Conservation (phyloP, 2,888 invertebrate species). For the Hemaris fuciformis region DNA sequence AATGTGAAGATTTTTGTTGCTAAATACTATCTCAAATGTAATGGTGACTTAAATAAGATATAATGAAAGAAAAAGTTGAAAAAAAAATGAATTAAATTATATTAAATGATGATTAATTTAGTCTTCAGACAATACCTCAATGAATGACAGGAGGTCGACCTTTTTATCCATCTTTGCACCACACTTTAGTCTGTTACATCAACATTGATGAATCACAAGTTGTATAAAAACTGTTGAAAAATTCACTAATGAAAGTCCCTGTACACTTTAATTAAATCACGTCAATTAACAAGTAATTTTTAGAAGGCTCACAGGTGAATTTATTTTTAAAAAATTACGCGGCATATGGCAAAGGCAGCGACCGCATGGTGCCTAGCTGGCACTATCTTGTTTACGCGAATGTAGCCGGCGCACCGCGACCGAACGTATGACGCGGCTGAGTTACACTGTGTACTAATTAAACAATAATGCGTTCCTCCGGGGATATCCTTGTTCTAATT, state of each 20-base stretch:
- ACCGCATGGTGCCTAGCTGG: slow-evolving; percentile 80
- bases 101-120: not conserved
- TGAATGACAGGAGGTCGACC: slow-evolving; percentile 73
- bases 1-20: not conserved
- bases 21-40: not conserved
- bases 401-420: slow-evolving; percentile 38
- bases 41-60: not conserved
- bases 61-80: not conserved
- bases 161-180: slow-evolving; percentile 71
- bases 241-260: slow-evolving; percentile 33
- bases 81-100: not conserved
- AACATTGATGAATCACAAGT: slow-evolving; percentile 51
- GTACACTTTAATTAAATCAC: slow-evolving; percentile 41
- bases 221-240: slow-evolving; percentile 19
- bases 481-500: slow-evolving; percentile 51
- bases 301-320: slow-evolving; percentile 32
- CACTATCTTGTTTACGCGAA: slow-evolving; percentile 68
- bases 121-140: slow-evolving; percentile 61
- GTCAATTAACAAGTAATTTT: slow-evolving; percentile 23
- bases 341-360: slow-evolving; percentile 67
- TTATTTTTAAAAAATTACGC: slow-evolving; percentile 35
- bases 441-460: slow-evolving; percentile 28
- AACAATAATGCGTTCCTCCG: slow-evolving; percentile 40
- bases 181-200: slow-evolving; percentile 40
- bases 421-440: slow-evolving; percentile 35